Base-by-base conservation (phyloP, 2,888 invertebrate species). In the Sclerodermus sp. region DNA sequence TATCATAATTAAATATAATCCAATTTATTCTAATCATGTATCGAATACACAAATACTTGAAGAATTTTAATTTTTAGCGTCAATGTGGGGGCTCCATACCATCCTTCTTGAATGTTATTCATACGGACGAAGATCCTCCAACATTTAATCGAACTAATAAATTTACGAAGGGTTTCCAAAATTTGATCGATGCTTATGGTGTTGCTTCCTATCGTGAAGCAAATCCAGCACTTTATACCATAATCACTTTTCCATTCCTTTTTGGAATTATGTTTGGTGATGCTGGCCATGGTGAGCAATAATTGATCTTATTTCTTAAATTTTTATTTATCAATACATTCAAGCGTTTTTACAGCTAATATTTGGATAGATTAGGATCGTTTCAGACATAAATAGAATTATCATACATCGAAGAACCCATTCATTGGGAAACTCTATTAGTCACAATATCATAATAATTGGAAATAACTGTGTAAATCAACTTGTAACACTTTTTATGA, bases 221-320 rank as follows among this genome's bases (percentile, higher is more conserved):
- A 55, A 97, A 83, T 80, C 73, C 85, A 85, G 93, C 91, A 10
- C 83, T 90, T 1, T 94, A 90, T 80, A 90, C 92, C 18, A 83
- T 91, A 70, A 90, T 96, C 58, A 93, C 94, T 0, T 96, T 96
- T 81, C 96, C 96, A 8, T 96, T 96, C 82, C 79, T 96, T 37
- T 96, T 96, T 80, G 93, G 91, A 41, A 87, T 96, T 67, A 97
- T 97, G 96, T 97, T 96, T 79, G 96, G 96, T 15, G 96, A 96
- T 77, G 81, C 88, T 70, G 96, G 96, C 10, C 96, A 96, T 79
- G 96, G 77, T 71, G 42, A 64, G 60, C 53, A 12, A 32, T 10
- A 30, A n/a, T n/a, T n/a, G n/a, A n/a, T n/a, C n/a, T n/a, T n/a
- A n/a, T n/a, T n/a, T n/a, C 12, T 34, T 34, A 3, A 8, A 34